phyloP scores from a whole-genome alignment of 2,797 vertebrate species.

The Syndactyla subalaris region DNA sequence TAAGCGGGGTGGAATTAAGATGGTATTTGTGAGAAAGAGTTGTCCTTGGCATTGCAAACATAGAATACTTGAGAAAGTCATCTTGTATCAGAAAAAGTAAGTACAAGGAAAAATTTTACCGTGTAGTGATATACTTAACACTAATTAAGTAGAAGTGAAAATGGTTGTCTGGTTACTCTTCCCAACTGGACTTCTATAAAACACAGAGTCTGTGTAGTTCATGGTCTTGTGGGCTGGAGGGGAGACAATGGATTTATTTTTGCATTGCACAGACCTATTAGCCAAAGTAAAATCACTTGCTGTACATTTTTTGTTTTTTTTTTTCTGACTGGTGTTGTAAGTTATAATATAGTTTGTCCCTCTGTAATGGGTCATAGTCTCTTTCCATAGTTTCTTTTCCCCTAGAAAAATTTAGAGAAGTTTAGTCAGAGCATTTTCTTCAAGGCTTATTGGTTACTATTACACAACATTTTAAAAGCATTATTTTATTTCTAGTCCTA shows the following conservation, averaged over 20 bases:
- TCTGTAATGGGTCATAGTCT: background rate
- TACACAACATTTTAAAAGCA: background rate
- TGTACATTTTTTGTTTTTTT: background rate
- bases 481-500: slow-evolving; percentile 77
- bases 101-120: background rate
- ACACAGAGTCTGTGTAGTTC: background rate
- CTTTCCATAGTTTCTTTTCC: background rate
- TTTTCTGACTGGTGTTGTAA: background rate
- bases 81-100: background rate
- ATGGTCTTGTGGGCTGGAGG: background rate
- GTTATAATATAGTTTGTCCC: background rate
- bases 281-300: background rate
- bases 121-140: background rate
- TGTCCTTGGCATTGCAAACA: background rate
- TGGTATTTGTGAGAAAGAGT: background rate
- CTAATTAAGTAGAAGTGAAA: background rate
- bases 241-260: background rate
- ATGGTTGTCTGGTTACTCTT: background rate
- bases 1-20: background rate
- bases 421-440: background rate
- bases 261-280: background rate
- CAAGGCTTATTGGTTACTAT: background rate
- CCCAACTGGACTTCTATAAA: background rate
- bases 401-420: background rate
- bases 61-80: background rate